These are phyloP conservation scores for Cryptops parisi DNA, from an alignment of 2,888 invertebrate species.

Conservation along the genomic window DNA sequence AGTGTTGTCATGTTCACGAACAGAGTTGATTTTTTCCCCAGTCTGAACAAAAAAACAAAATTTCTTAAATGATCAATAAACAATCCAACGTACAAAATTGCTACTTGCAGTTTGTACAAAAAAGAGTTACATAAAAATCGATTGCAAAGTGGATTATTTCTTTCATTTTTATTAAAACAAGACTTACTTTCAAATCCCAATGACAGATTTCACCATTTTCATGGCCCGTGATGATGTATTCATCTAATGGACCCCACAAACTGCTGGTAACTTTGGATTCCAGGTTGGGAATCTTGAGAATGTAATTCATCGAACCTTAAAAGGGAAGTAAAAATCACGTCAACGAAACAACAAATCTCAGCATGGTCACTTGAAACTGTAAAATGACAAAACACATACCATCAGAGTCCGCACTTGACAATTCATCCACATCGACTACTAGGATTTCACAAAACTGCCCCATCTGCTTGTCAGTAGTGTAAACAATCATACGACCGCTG, in stretches of 20 bases:
- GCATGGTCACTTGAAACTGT: neutral
- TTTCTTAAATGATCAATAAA: constrained; percentile 2
- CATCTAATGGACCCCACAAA: constrained; percentile 88
- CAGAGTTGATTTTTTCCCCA: constrained; percentile 60
- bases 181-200: constrained; percentile 72
- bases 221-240: constrained; percentile 80
- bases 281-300: constrained; percentile 58
- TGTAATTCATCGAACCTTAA: neutral
- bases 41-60: constrained; percentile 42
- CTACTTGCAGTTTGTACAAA: no score
- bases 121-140: neutral
- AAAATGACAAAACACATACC: no score
- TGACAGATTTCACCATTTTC: constrained; percentile 84
- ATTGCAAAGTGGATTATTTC: neutral
- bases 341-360: neutral
- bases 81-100: constrained; percentile 12
- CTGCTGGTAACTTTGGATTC: constrained; percentile 79
- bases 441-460: constrained; percentile 79
- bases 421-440: constrained; percentile 43
- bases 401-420: constrained; percentile 4
- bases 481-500: constrained; percentile 80
- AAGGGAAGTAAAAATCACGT: neutral
- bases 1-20: constrained; percentile 65
- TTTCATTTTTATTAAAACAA: constrained; percentile 1
- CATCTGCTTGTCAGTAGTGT: constrained; percentile 86